A percentile compares a stretch with the other conserved stretches of the same genome.
Conservation (phyloP, 2,797 vertebrate species). For the Oryzias dopingdopingensis region DNA sequence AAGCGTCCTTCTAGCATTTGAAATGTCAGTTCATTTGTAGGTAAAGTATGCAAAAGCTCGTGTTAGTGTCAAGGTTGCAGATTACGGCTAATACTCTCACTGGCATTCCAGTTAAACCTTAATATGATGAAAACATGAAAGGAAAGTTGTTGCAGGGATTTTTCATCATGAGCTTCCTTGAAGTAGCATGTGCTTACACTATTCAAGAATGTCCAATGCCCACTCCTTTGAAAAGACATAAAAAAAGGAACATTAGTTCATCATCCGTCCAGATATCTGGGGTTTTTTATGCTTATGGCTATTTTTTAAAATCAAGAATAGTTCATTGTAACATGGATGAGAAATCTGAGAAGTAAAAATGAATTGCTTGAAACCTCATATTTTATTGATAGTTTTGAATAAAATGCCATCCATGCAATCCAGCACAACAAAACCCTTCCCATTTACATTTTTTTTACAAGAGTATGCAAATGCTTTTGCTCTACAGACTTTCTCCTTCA, state of each 20-base stretch:
- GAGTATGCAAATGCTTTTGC: slow-evolving; percentile 10
- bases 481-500: slow-evolving; percentile 8
- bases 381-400: too few relatives aligned
- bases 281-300: too few relatives aligned
- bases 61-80: slow-evolving; percentile 17
- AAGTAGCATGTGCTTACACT: slow-evolving; percentile 1
- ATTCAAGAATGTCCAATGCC: not conserved
- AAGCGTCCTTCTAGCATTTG: not conserved
- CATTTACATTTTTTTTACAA: not conserved
- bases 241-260: not conserved
- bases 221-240: not conserved
- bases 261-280: not conserved
- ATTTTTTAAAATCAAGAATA: too few relatives aligned
- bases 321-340: too few relatives aligned
- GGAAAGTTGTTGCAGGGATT: not conserved
- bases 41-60: not conserved
- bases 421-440: slow-evolving; percentile 7
- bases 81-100: slow-evolving; percentile 2
- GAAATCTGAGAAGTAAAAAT: too few relatives aligned
- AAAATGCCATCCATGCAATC: too few relatives aligned
- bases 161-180: slow-evolving; percentile 2
- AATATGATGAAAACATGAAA: slow-evolving; percentile 1
- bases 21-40: not conserved
- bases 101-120: slow-evolving; percentile 9
- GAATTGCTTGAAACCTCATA: too few relatives aligned